Evolutionary conservation across 2,113 vertebrate species (phyloP).

Genomic region (Hoplias malabaricus): DNA sequence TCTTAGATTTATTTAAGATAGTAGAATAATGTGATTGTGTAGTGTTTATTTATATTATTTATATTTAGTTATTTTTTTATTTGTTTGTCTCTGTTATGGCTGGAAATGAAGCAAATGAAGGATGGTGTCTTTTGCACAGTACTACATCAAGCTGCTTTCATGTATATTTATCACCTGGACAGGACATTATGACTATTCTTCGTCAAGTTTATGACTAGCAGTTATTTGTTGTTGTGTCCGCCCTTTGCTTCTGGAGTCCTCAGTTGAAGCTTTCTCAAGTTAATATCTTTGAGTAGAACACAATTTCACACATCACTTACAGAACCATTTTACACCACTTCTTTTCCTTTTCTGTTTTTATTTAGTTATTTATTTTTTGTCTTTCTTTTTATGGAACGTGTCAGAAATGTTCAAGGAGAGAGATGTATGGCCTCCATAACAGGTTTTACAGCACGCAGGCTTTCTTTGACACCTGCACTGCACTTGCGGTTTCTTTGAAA

Average conservation of each 20-base stretch:
- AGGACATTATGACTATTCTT: not conserved
- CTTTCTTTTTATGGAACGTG: conserved; percentile 4
- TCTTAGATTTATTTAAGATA: too few relatives aligned
- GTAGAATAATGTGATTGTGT: too few relatives aligned
- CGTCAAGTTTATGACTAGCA: not conserved
- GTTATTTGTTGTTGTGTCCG: not conserved
- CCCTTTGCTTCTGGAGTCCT: not conserved
- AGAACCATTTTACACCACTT: not conserved
- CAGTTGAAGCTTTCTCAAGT: not conserved
- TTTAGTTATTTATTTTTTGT: conserved; percentile 14
- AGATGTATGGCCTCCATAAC: conserved; percentile 53
- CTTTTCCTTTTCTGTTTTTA: too few relatives aligned
- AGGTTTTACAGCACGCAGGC: conserved; percentile 54
- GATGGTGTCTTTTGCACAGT: too few relatives aligned
- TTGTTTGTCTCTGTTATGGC: too few relatives aligned
- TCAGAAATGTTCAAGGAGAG: conserved; percentile 35
- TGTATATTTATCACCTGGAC: not conserved
- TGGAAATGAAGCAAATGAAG: too few relatives aligned
- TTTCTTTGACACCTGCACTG: conserved; percentile 34
- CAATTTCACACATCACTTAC: conserved; percentile 12
- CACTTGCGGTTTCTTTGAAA: conserved; percentile 52
- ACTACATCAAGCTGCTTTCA: too few relatives aligned
- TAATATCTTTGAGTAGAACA: conserved; percentile 2
- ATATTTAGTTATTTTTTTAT: too few relatives aligned
- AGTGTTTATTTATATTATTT: too few relatives aligned